These are phyloP conservation scores for Ranitomeya variabilis DNA, from an alignment of 2,113 vertebrate species.

Conservation along the genomic window DNA sequence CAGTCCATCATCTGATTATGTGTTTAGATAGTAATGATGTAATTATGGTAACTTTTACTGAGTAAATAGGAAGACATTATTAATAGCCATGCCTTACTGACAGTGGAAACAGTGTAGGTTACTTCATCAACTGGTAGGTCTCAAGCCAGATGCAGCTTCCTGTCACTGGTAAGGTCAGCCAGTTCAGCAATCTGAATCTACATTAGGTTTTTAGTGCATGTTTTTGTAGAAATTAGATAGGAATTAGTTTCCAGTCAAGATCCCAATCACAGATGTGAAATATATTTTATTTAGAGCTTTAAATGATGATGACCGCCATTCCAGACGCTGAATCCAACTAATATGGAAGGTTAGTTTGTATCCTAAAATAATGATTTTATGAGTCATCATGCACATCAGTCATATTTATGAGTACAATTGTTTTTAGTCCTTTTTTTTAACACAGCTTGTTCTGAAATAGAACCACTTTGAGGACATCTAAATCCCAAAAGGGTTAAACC, in stretches of 20 bases:
- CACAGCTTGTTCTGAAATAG: too few relatives aligned
- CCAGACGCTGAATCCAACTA: background rate
- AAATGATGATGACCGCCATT: background rate
- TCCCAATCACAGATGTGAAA: conserved; percentile 15
- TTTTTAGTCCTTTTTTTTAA: background rate
- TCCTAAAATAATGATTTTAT: background rate
- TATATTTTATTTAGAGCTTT: background rate
- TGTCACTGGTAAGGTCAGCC: background rate
- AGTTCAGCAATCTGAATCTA: conserved; percentile 20
- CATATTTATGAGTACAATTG: background rate
- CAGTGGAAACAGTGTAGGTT: conserved; percentile 7
- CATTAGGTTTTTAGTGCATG: background rate
- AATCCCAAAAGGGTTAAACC: background rate
- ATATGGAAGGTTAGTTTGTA: background rate
- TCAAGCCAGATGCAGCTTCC: conserved; percentile 1
- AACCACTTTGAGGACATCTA: background rate
- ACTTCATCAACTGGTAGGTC: background rate
- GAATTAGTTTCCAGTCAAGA: conserved; percentile 5
- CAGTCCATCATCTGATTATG: background rate
- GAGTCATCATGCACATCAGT: background rate
- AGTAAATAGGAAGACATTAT: conserved; percentile 15
- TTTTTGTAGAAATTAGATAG: conserved; percentile 16
- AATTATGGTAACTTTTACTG: background rate
- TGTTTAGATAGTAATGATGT: background rate
- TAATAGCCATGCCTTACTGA: background rate